Percentiles rank a stretch among this genome's conserved stretches.
Evolutionary conservation across 2,797 vertebrate species (phyloP).

Genomic region (Clarias pachynema): DNA sequence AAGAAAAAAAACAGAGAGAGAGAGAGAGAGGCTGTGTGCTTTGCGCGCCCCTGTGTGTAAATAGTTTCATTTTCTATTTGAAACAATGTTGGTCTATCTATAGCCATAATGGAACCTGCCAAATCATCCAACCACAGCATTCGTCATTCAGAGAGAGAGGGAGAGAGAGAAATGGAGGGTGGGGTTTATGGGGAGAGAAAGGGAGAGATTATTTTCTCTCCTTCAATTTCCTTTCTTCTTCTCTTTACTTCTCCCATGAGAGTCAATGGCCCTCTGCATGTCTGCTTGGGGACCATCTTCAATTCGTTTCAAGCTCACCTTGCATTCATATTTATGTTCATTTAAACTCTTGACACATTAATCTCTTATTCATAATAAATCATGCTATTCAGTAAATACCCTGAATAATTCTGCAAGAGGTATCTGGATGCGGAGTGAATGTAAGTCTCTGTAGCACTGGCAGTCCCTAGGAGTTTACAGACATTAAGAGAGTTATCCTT

Average conservation of each 20-base stretch:
- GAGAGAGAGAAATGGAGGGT: background rate
- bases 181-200: background rate
- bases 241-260: constrained; percentile 3
- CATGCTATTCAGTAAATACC: background rate
- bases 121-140: constrained; percentile 45
- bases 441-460: background rate
- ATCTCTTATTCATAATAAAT: background rate
- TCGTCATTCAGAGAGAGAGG: constrained; percentile 40
- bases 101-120: constrained; percentile 51
- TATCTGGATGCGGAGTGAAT: background rate
- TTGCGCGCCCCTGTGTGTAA: constrained; percentile 36
- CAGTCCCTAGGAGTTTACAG: background rate
- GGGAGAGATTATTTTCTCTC: constrained; percentile 26
- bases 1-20: background rate
- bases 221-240: constrained; percentile 37
- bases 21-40: constrained; percentile 11
- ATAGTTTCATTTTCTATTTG: constrained; percentile 57
- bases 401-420: background rate
- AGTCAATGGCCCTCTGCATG: background rate
- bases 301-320: background rate
- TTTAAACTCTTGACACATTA: background rate
- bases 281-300: background rate
- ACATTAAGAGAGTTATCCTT: background rate
- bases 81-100: constrained; percentile 38
- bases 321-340: background rate